These are phyloP conservation scores for Octomys mimax DNA, from an alignment of 2,797 vertebrate genomes.

Conservation along the genomic window DNA sequence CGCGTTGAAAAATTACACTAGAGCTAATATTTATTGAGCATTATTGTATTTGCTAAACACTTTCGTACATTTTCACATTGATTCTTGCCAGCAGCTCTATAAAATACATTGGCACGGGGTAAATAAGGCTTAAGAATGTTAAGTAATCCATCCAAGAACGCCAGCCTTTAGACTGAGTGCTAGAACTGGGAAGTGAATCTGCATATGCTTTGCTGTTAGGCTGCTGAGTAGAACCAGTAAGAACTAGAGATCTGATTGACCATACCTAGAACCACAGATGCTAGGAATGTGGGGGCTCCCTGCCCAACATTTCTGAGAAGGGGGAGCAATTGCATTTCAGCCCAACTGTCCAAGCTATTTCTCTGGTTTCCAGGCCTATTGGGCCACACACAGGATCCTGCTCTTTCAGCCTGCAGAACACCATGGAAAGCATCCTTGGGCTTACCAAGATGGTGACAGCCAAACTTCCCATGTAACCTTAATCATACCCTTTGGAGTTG, in stretches of 20 bases:
- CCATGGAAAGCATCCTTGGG: rapidly evolving
- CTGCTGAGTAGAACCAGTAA: background rate
- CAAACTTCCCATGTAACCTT: background rate
- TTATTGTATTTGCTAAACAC: slow-evolving; percentile 30
- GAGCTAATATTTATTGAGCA: slow-evolving; percentile 34
- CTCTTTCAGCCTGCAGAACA: no score
- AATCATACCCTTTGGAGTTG: background rate
- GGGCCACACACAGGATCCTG: background rate
- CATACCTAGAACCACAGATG: background rate
- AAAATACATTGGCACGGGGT: slow-evolving; percentile 41
- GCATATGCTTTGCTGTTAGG: background rate
- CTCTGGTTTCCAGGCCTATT: background rate
- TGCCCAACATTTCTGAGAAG: background rate
- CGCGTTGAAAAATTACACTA: background rate
- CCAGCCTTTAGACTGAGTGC: background rate
- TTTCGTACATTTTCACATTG: slow-evolving; percentile 18
- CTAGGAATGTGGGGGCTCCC: background rate
- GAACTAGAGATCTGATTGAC: background rate
- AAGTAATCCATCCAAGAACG: background rate
- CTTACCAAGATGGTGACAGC: background rate
- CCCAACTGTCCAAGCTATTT: background rate
- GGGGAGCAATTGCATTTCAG: background rate
- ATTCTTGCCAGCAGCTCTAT: slow-evolving; percentile 33
- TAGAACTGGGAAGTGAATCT: background rate
- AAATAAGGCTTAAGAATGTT: slow-evolving; percentile 39